Percentiles rank a stretch among this genome's conserved stretches.
phyloP scores from a whole-genome alignment of 2,888 invertebrate genomes.

The Thymelicus sylvestris region DNA sequence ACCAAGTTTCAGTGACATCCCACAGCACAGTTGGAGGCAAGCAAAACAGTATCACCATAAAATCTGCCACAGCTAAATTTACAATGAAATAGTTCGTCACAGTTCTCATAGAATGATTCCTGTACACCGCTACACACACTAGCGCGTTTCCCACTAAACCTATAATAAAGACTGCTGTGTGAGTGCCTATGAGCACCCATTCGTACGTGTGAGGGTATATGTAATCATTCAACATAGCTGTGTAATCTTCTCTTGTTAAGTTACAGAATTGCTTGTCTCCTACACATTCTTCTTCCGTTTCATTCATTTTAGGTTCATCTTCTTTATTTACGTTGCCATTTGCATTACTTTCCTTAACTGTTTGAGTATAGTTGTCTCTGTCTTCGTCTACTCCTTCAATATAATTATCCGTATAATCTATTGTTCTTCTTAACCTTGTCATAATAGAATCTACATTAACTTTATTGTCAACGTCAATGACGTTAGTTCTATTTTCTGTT shows the following conservation, averaged over 20 bases:
- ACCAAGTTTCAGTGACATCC: conserved; percentile 98
- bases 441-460: neutral
- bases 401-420: conserved; percentile 21
- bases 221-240: conserved; percentile 85
- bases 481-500: neutral
- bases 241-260: conserved; percentile 84
- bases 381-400: conserved; percentile 6
- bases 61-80: conserved; percentile 94
- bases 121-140: conserved; percentile 94
- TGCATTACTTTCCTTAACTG: neutral
- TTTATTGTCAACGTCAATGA: neutral
- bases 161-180: conserved; percentile 90
- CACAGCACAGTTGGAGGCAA: conserved; percentile 94
- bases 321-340: neutral
- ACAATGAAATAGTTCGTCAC: conserved; percentile 97
- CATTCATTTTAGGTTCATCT: neutral
- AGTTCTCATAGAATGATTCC: conserved; percentile 94
- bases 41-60: conserved; percentile 95
- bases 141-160: conserved; percentile 94
- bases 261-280: conserved; percentile 77
- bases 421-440: conserved; percentile 18
- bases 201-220: conserved; percentile 89
- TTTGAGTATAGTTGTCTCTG: neutral
- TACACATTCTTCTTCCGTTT: conserved; percentile 59
- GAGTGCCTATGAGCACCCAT: conserved; percentile 91